Conservation (phyloP, 2,888 invertebrate genomes). For the Brachypalpus laphriformis region DNA sequence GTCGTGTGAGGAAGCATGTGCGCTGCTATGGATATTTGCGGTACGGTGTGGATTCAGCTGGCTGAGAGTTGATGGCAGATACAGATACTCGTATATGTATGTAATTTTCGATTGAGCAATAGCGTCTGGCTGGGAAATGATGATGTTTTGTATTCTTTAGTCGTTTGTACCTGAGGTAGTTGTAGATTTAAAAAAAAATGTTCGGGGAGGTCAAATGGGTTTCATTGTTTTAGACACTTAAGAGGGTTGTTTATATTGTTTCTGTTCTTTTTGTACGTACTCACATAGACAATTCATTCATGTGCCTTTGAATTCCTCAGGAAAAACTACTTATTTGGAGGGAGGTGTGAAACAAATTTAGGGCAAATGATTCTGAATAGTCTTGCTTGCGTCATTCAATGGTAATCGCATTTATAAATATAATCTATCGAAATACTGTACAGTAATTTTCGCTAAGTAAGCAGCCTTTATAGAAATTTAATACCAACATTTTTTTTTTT, state of each 20-base stretch:
- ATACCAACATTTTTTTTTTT: no score
- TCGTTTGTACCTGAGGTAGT: slow-evolving; percentile 24
- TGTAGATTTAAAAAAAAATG: no score
- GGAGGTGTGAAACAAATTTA: not conserved
- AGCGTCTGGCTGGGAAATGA: slow-evolving; percentile 9
- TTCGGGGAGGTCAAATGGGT: slow-evolving; percentile 38
- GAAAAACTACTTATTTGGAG: not conserved
- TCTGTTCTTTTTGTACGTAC: not conserved
- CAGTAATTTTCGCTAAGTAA: not conserved
- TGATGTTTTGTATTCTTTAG: slow-evolving; percentile 19
- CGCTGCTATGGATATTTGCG: slow-evolving; percentile 58
- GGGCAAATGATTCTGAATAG: not conserved
- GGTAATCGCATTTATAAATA: not conserved
- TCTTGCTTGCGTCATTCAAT: not conserved
- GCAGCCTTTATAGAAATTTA: no score
- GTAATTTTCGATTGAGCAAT: slow-evolving; percentile 30
- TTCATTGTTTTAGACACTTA: slow-evolving; percentile 9
- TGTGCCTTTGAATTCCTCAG: not conserved
- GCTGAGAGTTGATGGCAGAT: slow-evolving; percentile 26
- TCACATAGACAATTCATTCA: no score
- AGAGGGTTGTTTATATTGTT: slow-evolving; percentile 1
- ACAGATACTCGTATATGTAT: no score
- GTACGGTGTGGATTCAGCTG: slow-evolving; percentile 42
- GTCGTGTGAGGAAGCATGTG: slow-evolving; percentile 20
- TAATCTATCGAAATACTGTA: not conserved